Evolutionary conservation across 2,888 invertebrate genomes (phyloP), one percentile per base, ranked within the genome.

Genomic region (Drosophila nigritarsus): DNA sequence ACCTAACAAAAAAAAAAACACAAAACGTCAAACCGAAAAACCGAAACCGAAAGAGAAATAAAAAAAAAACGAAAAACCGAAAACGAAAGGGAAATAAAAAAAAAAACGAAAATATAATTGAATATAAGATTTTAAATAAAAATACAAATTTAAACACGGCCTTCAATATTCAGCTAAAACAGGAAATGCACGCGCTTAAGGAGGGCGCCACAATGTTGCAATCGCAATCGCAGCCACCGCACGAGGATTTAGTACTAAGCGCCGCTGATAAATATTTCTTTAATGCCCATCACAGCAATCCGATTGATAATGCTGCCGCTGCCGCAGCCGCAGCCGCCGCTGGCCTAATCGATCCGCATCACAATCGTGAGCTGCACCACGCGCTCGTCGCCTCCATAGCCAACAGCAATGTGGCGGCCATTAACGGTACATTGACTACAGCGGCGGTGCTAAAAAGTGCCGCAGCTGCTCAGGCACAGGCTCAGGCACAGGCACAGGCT

Each of bases 331-430:
- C 92, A 65, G 92, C 93, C 69, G 91, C 91, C 27, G 91, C 92
- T 38, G 92, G 90, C 29, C 91, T 92, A 27, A 90, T 93, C 49
- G 90, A 92, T 81, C 92, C 92, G 54, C 93, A 92, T 68, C 92
- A 92, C 78, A 92, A 89, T 72, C 89, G 92, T 20, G 94, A 93
- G 71, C 79, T 93, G 65, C 93, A 93, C 82, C 92, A 91, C 82
- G 93, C 92, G 92, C 93, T 92, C 93, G 93, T 93, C 58, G 92
- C 92, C 59, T 80, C 94, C 93, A 91, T 94, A 93, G 81, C 94
- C 94, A 83, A 94, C 75, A 92, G 91, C 85, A 92, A 92, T 54
- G 92, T 92, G 65, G 88, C 91, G 15, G 91, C 92, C 64, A 89
- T 91, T 20, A 91, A 91, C 80, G 91, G 91, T 18, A 89, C 94